These are phyloP conservation scores for Epinotia ramella DNA, from an alignment of 2,888 invertebrate species.

Conservation along the genomic window DNA sequence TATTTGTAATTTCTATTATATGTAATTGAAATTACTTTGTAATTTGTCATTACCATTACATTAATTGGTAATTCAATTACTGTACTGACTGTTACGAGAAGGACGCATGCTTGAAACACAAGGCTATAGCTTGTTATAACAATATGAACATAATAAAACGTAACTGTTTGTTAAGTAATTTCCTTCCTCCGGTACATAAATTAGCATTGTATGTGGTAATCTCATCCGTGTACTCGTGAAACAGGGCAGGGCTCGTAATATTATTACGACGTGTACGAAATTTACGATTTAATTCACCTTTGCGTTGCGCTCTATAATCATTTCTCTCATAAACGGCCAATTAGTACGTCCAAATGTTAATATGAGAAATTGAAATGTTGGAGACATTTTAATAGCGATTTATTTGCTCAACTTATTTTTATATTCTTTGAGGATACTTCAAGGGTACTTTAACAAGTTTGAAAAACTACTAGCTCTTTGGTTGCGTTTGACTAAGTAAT, in stretches of 20 bases:
- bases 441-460: neutral
- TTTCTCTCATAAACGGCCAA: slow-evolving; percentile 25
- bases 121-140: too few relatives aligned
- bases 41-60: too few relatives aligned
- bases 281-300: slow-evolving; percentile 51
- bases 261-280: slow-evolving; percentile 52
- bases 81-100: too few relatives aligned
- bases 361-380: neutral
- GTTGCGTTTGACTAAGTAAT: too few relatives aligned
- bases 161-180: slow-evolving; percentile 30
- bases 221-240: slow-evolving; percentile 47
- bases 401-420: neutral
- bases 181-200: slow-evolving; percentile 33
- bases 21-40: too few relatives aligned
- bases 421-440: neutral
- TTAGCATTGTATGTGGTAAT: slow-evolving; percentile 47
- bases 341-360: neutral
- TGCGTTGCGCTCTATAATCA: slow-evolving; percentile 48
- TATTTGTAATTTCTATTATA: too few relatives aligned
- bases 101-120: too few relatives aligned
- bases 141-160: slow-evolving; percentile 35
- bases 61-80: too few relatives aligned
- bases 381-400: neutral
- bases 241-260: slow-evolving; percentile 46
- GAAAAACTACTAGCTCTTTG: neutral